These are phyloP conservation scores for Oriolus oriolus DNA, from an alignment of 2,113 vertebrate genomes.

Conservation along the genomic window DNA sequence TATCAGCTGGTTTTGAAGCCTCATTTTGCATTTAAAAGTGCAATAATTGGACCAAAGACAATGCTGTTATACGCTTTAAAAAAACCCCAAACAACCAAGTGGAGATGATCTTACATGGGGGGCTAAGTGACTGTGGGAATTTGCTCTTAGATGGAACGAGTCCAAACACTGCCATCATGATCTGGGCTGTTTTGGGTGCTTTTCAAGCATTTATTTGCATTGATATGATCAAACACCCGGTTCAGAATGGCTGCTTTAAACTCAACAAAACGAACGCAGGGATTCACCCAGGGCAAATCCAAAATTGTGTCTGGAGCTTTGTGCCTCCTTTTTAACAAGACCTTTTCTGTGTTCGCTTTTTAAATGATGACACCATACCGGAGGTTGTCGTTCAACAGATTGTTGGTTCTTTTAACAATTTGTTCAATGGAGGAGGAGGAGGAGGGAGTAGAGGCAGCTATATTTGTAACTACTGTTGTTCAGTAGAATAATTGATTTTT, in stretches of 20 bases:
- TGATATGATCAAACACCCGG: slow-evolving; percentile 28
- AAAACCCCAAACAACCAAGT: not conserved
- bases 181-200: slow-evolving; percentile 47
- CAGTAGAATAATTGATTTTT: slow-evolving; percentile 62
- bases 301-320: slow-evolving; percentile 32
- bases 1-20: slow-evolving; percentile 20
- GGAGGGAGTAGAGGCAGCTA: slow-evolving; percentile 55
- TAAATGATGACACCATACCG: not conserved
- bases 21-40: slow-evolving; percentile 54
- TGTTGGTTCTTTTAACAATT: slow-evolving; percentile 64
- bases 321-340: slow-evolving; percentile 27
- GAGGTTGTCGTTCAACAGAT: slow-evolving; percentile 60
- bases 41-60: slow-evolving; percentile 37
- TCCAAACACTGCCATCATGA: not conserved
- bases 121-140: slow-evolving; percentile 29
- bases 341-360: slow-evolving; percentile 47
- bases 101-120: not conserved
- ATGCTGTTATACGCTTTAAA: not conserved
- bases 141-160: not conserved
- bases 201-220: slow-evolving; percentile 53
- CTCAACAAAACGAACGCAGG: not conserved
- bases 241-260: slow-evolving; percentile 51
- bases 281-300: slow-evolving; percentile 20
- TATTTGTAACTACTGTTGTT: slow-evolving; percentile 60
- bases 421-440: slow-evolving; percentile 61